Base-by-base conservation (phyloP, 2,888 invertebrate genomes). In the Sicus ferrugineus region DNA sequence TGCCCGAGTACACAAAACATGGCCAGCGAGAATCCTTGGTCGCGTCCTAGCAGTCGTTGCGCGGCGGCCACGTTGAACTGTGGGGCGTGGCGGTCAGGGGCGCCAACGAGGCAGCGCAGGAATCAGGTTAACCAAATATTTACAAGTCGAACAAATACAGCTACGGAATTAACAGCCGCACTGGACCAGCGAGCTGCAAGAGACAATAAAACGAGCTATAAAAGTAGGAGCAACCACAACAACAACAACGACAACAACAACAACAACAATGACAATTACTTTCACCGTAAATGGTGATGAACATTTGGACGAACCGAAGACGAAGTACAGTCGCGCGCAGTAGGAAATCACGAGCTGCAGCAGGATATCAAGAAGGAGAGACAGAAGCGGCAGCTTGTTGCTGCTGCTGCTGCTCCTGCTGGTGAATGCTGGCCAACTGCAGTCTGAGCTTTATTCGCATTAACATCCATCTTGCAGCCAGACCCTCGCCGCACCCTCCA, bases 101-200 rank as follows among this genome's bases (percentile, higher is more conserved):
- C 0, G 42, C 1, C 11, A 31, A 28, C 21, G 26, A 23, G 26
- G 64, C n/a, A 14, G 19, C 11, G 30, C 19, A 19, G 31, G 64
- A 64, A 64, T 50, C 21, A 50, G 64, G 64, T 64, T 64, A 64
- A 7, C 7, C 64, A 64, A 64, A 64, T 64, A 64, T 64, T 64
- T 64, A 30, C 50, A 19, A 28, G 64, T 48, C 52, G 50, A 64
- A 64, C 64, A 31, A 64, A 50, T 21, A 50, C 30, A 21, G 52
- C 46, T 28, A 48, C 21, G 48, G 46, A 11, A 48, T 31, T 30
- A 21, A 48, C 50, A 50, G 3, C 63, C 3, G 52, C 50, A 30
- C 50, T 50, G 48, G 42, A 61, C 61, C 42, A 26, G 14, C 16
- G 21, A 1, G 42, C 42, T 9, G 11, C n/a, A 42, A 42, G n/a